Conservation (phyloP, 1,140 invertebrate species). For the Hylaeus anthracinus region DNA sequence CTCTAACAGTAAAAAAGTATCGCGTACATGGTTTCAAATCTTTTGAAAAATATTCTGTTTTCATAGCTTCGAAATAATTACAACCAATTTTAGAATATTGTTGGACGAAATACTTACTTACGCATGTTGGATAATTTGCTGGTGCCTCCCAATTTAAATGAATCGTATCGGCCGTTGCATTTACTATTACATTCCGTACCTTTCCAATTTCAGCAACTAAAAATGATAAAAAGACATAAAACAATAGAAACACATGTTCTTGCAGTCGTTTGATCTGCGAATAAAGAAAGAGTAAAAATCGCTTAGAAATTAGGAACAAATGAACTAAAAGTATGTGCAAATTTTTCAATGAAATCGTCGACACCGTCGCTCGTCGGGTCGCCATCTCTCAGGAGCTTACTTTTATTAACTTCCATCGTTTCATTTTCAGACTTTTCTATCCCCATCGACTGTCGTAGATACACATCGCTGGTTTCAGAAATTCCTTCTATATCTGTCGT, state of each 20-base stretch:
- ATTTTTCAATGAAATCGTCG: neutral
- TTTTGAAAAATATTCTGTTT: too few species aligned
- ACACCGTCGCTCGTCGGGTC: neutral
- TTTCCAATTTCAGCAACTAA: neutral
- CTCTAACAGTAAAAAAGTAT: too few species aligned
- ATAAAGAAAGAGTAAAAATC: neutral
- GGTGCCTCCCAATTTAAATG: too few species aligned
- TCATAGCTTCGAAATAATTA: too few species aligned
- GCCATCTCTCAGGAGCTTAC: neutral
- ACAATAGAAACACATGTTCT: neutral
- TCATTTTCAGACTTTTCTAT: neutral
- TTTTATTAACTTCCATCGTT: neutral
- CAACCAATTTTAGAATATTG: too few species aligned
- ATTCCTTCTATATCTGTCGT: neutral
- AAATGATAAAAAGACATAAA: neutral
- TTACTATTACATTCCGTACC: too few species aligned
- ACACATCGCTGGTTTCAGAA: neutral
- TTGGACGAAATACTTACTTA: too few species aligned
- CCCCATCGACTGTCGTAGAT: neutral
- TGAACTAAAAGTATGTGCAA: neutral
- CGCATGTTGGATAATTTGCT: too few species aligned
- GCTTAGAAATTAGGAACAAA: neutral
- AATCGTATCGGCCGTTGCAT: too few species aligned
- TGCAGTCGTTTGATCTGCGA: slow-evolving; percentile 23
- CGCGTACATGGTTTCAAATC: too few species aligned